Evolutionary conservation across 2,113 vertebrate species (phyloP).

Genomic region (Pangasianodon hypophthalmus): DNA sequence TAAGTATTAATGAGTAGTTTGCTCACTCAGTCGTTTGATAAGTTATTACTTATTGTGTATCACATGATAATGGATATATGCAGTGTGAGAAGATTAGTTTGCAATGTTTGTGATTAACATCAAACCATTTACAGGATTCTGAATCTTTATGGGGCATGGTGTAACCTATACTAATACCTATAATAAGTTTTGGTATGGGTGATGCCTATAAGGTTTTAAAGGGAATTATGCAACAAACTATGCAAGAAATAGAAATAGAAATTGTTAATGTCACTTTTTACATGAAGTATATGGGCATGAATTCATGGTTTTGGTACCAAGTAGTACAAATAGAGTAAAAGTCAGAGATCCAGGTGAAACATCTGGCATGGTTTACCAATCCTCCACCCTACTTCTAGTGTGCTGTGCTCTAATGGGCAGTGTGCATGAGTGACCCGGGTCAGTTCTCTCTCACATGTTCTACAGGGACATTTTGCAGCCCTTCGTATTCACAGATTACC

Average conservation of each 20-base stretch:
- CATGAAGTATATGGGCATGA: not conserved
- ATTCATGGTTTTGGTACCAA: not conserved
- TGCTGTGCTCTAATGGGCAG: not conserved
- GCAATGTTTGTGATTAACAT: not conserved
- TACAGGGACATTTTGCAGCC: slow-evolving; percentile 51
- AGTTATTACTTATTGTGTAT: not conserved
- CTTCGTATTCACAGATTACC: slow-evolving; percentile 53
- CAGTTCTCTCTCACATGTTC: slow-evolving; percentile 40
- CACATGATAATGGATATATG: not conserved
- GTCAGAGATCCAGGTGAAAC: not conserved
- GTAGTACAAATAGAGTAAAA: not conserved
- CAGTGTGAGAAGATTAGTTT: not conserved
- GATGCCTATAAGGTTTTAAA: not conserved
- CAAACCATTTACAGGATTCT: not conserved
- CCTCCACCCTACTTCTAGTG: not conserved
- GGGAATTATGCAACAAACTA: not conserved
- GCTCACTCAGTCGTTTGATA: not conserved
- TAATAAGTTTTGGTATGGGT: not conserved
- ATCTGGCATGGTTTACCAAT: not conserved
- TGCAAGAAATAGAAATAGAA: not conserved
- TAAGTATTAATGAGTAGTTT: not conserved
- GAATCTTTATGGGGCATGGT: not conserved
- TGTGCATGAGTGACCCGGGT: slow-evolving; percentile 26
- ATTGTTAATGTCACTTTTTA: not conserved
- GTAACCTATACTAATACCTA: not conserved